phyloP scores from a whole-genome alignment of 2,888 invertebrate species.

The Uropetala carovei region DNA sequence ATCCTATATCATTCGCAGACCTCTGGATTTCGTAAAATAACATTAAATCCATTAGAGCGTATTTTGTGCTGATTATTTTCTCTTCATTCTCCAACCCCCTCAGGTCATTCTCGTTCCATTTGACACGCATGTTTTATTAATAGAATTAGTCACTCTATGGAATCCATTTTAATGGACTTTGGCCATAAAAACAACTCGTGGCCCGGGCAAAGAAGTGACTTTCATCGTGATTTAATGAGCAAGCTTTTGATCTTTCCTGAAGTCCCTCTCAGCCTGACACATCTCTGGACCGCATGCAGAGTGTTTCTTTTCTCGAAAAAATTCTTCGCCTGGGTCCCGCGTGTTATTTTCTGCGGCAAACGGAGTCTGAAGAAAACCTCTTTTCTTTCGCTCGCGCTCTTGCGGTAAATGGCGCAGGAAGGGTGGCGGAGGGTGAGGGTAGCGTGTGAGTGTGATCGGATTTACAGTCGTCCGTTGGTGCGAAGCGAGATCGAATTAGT shows the following conservation, averaged over 20 bases:
- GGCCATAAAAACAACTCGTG: background rate
- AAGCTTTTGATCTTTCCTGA: background rate
- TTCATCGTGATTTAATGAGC: background rate
- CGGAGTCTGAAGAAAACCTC: background rate
- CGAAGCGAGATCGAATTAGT: conserved; percentile 7
- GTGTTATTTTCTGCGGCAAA: background rate
- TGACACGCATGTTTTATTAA: background rate
- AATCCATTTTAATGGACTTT: background rate
- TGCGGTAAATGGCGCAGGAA: background rate
- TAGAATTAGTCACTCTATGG: background rate
- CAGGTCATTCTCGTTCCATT: conserved; percentile 5
- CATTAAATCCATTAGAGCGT: background rate
- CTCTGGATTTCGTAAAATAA: background rate
- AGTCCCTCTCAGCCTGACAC: too few relatives aligned
- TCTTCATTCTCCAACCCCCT: background rate
- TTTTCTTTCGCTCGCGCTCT: background rate
- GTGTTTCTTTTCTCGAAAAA: too few relatives aligned
- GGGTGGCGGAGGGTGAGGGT: background rate
- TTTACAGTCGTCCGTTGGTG: background rate
- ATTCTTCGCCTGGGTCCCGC: background rate
- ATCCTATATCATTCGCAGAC: background rate
- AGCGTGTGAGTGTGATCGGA: background rate
- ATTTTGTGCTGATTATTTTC: background rate
- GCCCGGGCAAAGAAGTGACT: background rate
- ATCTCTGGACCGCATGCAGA: too few relatives aligned